Evolutionary conservation across 2,113 vertebrate genomes (phyloP), one percentile per base, ranked within the genome.

Genomic region (Syrmaticus mikado): DNA sequence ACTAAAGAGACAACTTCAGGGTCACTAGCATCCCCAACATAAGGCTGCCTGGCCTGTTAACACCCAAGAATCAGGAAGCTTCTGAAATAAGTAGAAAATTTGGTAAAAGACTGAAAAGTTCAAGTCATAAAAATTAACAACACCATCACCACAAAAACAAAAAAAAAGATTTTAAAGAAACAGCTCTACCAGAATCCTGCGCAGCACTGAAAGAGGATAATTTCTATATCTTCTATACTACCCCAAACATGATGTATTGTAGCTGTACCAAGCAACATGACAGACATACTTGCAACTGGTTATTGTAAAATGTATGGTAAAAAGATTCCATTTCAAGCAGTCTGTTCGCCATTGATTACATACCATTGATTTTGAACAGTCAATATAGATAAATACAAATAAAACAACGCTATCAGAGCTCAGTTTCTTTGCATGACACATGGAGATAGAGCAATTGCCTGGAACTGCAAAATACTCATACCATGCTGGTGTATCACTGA

Each of bases 271-370:
- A 64, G 40, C 24, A 88, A 72, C 72, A 88, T 28, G 22, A 66
- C 43, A 90, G 22, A 60, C 48, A 90, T 36, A 34, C 41, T 38
- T 76, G 60, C 45, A 58, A 61, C 50, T 52, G 30, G 45, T 61
- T 53, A 53, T 22, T 28, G 30, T 77, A 88, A 57, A 82, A 40
- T 22, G 22, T 32, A 68, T 62, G 61, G 53, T 76, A 85, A 78
- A 11, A 73, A 22, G 7, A 7, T 82, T 94, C n/a, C 41, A 74
- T 82, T 95, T 93, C 81, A 89, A 86, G 89, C 64, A 41, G 30
- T 5, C 9, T 45, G 45, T 76, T 89, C 36, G 5, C 77, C 80
- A 65, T 72, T 76, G 41, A 53, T 85, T 66, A 58, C 4, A n/a
- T 43, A 72, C 24, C 57, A 24, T 83, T 85, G n/a, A 36, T 77